Percentiles rank a stretch among this genome's conserved stretches.
phyloP scores from a whole-genome alignment of 2,113 vertebrate genomes.

The Lasiurus borealis region DNA sequence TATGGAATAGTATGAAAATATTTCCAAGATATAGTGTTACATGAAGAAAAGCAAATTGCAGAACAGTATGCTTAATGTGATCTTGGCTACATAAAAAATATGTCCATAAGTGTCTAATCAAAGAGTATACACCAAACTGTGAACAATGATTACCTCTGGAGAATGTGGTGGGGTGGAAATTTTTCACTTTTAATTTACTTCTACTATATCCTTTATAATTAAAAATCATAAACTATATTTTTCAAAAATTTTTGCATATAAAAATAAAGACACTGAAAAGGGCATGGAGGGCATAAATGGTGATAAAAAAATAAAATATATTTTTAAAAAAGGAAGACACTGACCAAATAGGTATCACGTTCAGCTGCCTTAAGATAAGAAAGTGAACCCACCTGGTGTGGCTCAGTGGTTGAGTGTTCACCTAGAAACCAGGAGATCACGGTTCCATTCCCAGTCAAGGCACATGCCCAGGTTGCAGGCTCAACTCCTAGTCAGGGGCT shows the following conservation, averaged over 20 bases:
- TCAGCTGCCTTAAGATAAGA: not conserved
- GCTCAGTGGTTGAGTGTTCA: no score
- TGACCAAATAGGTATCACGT: not conserved
- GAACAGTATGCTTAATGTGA: not conserved
- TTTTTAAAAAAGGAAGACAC: not conserved
- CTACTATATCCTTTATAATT: not conserved
- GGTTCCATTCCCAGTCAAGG: no score
- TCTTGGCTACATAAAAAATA: not conserved
- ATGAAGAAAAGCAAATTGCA: slow-evolving; percentile 4
- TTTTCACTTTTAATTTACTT: slow-evolving; percentile 7
- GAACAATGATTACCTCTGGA: not conserved
- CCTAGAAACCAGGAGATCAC: no score
- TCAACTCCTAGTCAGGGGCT: no score
- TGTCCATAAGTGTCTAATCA: not conserved
- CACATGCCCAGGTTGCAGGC: no score
- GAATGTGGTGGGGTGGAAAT: not conserved
- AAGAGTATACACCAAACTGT: not conserved
- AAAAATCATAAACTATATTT: slow-evolving; percentile 2
- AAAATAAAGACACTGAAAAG: not conserved
- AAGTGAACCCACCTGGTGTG: not conserved
- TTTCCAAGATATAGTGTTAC: not conserved
- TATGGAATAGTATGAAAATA: not conserved
- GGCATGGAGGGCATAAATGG: no score
- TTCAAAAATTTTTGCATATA: not conserved
- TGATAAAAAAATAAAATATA: no score